These are phyloP conservation scores for Cotesia vestalis DNA, from an alignment of 1,140 invertebrate species.

Conservation along the genomic window DNA sequence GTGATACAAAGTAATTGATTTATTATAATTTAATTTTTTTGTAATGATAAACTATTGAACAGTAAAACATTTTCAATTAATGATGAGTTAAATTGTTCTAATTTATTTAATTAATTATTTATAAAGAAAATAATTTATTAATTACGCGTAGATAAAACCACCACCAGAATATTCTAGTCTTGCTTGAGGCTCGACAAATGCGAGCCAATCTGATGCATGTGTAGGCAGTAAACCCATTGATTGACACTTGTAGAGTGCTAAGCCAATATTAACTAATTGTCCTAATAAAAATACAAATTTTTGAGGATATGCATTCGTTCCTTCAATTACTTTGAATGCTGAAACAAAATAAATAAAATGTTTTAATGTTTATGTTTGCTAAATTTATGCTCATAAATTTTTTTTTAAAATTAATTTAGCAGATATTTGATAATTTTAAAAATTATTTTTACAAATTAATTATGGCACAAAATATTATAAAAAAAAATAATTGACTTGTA, in stretches of 20 bases:
- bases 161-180: conserved; percentile 89
- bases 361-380: not conserved
- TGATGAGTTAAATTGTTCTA: conserved; percentile 14
- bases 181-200: conserved; percentile 92
- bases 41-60: conserved; percentile 26
- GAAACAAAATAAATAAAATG: conserved; percentile 47
- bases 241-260: conserved; percentile 98
- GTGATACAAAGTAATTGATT: conserved; percentile 27
- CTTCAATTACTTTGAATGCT: conserved; percentile 96
- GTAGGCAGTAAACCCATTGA: conserved; percentile 98
- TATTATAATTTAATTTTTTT: conserved; percentile 30
- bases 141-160: conserved; percentile 75
- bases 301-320: conserved; percentile 88
- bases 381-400: not conserved
- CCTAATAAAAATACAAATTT: conserved; percentile 96
- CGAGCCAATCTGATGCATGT: conserved; percentile 98
- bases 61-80: conserved; percentile 22
- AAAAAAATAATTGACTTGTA: too few species aligned
- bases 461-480: too few species aligned
- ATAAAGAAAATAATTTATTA: not conserved
- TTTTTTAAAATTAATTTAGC: not conserved
- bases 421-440: not conserved
- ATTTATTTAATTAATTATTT: conserved; percentile 2
- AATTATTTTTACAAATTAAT: too few species aligned
- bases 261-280: conserved; percentile 89